Base-by-base conservation (phyloP, 2,888 invertebrate species). In the Spilarctia lutea region DNA sequence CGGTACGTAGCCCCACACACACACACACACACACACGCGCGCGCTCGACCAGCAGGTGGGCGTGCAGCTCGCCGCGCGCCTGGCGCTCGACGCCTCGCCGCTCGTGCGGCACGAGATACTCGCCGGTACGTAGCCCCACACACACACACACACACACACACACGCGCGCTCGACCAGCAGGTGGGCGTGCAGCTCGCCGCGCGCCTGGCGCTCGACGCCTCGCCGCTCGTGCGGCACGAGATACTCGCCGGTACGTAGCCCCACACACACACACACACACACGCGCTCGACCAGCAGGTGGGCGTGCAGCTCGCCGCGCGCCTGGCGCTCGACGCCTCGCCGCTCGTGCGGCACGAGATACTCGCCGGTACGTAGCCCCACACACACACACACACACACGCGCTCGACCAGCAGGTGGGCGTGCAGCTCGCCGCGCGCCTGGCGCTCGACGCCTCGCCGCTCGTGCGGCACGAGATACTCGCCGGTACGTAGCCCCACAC, bases 21-120 rank as follows among this genome's bases (percentile, higher is more conserved):
- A 6, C 20, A 48, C 48, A 20, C 20, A 20, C 48, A 48, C 48
- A 0, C 48, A 7, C 20, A 11, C n/a, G n/a, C n/a, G n/a, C 93
- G 98, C 98, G 89, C 98, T 99, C 77, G 99, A 99, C 96, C 98
- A 99, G 89, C 97, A 98, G 86, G 98, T 99, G 81, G 99, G 98
- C 79, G 98, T 98, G 96, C 98, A 97, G 74, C 96, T 99, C 82
- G 97, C 98, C 72, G 97, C 97, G 87, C 97, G 97, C 52, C 98
- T 83, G 74, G 96, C 97, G 60, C 96, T 96, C 83, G 99, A 99
- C 94, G 98, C 98, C 96, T 98, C 98, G 85, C 97, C 98, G 77
- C 94, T 99, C 85, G 99, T 99, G 81, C 97, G 99, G 81, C 96
- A 97, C 88, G 98, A 99, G 95, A 96, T 99, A 76, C 97, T 98